phyloP scores from a whole-genome alignment of 2,113 vertebrate species.

The Murina feae region DNA sequence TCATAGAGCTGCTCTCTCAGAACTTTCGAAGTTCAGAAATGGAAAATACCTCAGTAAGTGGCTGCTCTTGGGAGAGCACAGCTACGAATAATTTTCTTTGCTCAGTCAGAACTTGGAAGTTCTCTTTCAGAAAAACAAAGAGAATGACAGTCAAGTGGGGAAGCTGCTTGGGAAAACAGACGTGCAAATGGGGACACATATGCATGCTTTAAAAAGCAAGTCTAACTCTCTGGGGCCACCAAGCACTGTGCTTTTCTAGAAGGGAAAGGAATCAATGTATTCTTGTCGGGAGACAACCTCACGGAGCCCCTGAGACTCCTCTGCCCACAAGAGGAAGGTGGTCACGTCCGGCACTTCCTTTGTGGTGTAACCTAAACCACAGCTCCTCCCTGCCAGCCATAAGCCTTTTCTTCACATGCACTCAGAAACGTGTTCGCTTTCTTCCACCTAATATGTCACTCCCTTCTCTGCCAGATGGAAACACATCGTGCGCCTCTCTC shows the following conservation, averaged over 20 bases:
- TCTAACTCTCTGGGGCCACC: slow-evolving; percentile 62
- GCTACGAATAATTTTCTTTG: neutral
- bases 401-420: slow-evolving; percentile 74
- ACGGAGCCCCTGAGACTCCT: slow-evolving; percentile 72
- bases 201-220: slow-evolving; percentile 47
- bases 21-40: neutral
- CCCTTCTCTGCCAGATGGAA: slow-evolving; percentile 13
- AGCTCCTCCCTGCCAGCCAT: slow-evolving; percentile 77
- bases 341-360: slow-evolving; percentile 81
- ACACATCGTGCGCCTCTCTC: slow-evolving; percentile 13
- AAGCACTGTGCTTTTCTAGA: slow-evolving; percentile 60
- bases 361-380: slow-evolving; percentile 83
- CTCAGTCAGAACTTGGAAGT: neutral
- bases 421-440: slow-evolving; percentile 71
- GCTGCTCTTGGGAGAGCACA: neutral
- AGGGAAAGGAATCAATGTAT: slow-evolving; percentile 54
- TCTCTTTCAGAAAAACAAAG: neutral
- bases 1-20: neutral
- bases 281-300: slow-evolving; percentile 71
- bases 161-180: neutral
- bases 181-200: neutral
- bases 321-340: slow-evolving; percentile 82
- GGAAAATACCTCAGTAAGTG: neutral
- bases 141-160: neutral
- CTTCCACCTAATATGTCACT: slow-evolving; percentile 57